phyloP scores from a whole-genome alignment of 1,140 invertebrate genomes.

The Archivesica marissinica region DNA sequence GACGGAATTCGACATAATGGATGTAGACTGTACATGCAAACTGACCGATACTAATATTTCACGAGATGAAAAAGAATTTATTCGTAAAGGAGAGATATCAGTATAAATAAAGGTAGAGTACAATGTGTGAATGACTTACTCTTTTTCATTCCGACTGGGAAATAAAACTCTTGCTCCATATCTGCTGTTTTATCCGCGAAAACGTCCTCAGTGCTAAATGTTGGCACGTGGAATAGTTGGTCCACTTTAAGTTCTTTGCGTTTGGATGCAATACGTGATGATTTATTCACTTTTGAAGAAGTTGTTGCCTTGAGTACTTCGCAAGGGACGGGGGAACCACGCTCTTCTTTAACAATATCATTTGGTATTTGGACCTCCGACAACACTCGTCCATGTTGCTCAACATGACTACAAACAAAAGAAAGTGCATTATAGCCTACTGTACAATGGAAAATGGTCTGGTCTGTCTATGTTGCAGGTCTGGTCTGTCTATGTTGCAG shows the following conservation, averaged over 20 bases:
- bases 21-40: too few relatives aligned
- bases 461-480: too few relatives aligned
- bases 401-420: slow-evolving; percentile 49
- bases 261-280: not conserved
- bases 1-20: too few relatives aligned
- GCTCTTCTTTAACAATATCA: not conserved
- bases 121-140: too few relatives aligned
- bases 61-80: too few relatives aligned
- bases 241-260: slow-evolving; percentile 14
- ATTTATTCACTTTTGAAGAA: not conserved
- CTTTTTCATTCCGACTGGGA: slow-evolving; percentile 93
- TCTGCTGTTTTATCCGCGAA: slow-evolving; percentile 75
- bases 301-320: not conserved
- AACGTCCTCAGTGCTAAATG: slow-evolving; percentile 59
- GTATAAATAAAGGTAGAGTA: too few relatives aligned
- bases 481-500: too few relatives aligned
- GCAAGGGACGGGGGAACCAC: not conserved
- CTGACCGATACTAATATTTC: too few relatives aligned
- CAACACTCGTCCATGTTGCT: slow-evolving; percentile 53
- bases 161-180: slow-evolving; percentile 92
- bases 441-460: too few relatives aligned
- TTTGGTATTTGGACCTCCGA: not conserved
- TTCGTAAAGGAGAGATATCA: too few relatives aligned
- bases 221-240: slow-evolving; percentile 30
- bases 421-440: too few relatives aligned